Percentiles rank a stretch among this genome's conserved stretches.
phyloP scores from a whole-genome alignment of 2,113 vertebrate genomes.

The Tapirus terrestris region DNA sequence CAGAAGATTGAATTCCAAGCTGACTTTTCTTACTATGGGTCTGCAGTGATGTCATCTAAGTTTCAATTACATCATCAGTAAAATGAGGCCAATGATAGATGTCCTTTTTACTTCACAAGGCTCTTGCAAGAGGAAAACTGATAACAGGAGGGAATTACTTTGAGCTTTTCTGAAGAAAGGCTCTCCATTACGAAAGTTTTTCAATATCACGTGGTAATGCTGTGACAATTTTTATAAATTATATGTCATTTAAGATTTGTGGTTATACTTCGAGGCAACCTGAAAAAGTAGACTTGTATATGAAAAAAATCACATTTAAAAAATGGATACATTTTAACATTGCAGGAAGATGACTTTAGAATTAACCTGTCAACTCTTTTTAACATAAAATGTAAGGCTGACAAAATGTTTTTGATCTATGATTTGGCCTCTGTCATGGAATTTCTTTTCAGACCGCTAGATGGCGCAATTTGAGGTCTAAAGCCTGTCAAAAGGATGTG shows the following conservation, averaged over 20 bases:
- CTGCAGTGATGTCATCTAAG: background rate
- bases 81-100: background rate
- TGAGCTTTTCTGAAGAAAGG: conserved; percentile 21
- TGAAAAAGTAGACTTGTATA: background rate
- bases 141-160: background rate
- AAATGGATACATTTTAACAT: background rate
- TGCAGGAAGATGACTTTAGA: background rate
- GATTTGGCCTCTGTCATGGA: background rate
- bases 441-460: conserved; percentile 24
- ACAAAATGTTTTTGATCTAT: background rate
- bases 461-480: background rate
- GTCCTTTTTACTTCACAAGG: background rate
- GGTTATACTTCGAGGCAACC: background rate
- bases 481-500: background rate
- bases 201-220: background rate
- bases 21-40: background rate
- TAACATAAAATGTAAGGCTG: background rate
- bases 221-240: background rate
- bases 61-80: background rate
- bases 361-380: background rate
- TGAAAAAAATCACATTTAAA: background rate
- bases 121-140: background rate
- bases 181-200: background rate
- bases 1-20: background rate
- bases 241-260: background rate